Evolutionary conservation across 2,113 vertebrate genomes (phyloP).

Genomic region (Upupa epops): DNA sequence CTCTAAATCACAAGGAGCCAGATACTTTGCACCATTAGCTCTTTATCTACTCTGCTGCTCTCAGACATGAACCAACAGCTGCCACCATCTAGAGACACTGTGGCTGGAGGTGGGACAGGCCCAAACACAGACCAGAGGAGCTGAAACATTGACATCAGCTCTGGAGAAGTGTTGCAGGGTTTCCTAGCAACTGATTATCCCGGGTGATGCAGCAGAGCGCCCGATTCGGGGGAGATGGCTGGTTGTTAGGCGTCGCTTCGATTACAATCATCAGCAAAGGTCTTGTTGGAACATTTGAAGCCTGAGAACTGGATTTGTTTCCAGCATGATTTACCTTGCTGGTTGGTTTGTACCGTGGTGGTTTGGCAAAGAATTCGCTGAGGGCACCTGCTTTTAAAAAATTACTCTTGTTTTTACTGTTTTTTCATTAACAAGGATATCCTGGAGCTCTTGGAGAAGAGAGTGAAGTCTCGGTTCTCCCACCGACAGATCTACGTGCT

Average conservation of each 20-base stretch:
- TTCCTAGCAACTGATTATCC: conserved; percentile 39
- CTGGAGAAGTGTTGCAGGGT: background rate
- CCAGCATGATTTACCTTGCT: background rate
- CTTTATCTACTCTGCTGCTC: too few relatives aligned
- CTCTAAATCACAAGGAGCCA: too few relatives aligned
- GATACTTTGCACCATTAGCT: too few relatives aligned
- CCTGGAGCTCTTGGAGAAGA: conserved; percentile 95
- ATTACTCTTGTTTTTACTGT: background rate
- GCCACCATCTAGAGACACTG: background rate
- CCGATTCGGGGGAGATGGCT: background rate
- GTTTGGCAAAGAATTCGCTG: background rate
- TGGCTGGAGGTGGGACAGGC: background rate
- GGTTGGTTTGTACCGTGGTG: background rate
- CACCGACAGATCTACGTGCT: conserved; percentile 93
- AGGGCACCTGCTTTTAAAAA: background rate
- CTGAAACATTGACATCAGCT: conserved; percentile 35
- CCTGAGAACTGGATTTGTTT: background rate
- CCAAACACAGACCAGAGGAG: background rate
- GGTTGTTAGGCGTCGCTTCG: background rate
- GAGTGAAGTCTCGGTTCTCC: conserved; percentile 96
- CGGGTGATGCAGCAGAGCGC: background rate
- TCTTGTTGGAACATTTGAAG: background rate
- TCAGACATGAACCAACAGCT: background rate
- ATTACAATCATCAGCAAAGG: background rate
- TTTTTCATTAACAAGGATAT: conserved; percentile 82